phyloP scores from a whole-genome alignment of 2,797 vertebrate genomes.

The Rhinella marina region DNA sequence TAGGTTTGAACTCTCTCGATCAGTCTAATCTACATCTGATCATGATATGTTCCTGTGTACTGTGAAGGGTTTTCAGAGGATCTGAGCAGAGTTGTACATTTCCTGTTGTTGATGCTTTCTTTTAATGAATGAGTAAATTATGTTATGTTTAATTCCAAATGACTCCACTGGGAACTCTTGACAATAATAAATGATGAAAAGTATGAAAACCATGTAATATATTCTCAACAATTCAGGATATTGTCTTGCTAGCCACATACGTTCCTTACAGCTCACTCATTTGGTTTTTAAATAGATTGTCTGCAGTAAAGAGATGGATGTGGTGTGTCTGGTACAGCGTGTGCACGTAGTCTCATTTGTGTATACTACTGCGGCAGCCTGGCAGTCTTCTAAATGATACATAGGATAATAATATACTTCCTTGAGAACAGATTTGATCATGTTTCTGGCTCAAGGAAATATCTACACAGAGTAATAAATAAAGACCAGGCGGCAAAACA shows the following conservation, averaged over 20 bases:
- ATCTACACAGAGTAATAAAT: constrained; percentile 17
- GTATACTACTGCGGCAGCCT: not conserved
- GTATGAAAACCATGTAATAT: not conserved
- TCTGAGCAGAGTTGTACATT: not conserved
- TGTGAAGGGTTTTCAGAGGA: not conserved
- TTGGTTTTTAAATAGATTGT: constrained; percentile 20
- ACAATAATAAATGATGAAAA: not conserved
- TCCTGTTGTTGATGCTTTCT: not conserved
- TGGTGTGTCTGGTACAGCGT: not conserved
- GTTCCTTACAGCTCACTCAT: constrained; percentile 12
- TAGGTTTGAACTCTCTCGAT: too few species aligned
- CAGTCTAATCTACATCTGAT: not conserved
- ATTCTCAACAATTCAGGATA: not conserved
- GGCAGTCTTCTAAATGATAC: constrained; percentile 20
- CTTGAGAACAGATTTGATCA: constrained; percentile 15
- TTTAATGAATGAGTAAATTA: constrained; percentile 1
- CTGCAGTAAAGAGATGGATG: constrained; percentile 8
- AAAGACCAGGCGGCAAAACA: not conserved
- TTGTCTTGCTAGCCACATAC: not conserved
- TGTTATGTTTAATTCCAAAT: constrained; percentile 8
- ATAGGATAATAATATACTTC: constrained; percentile 12
- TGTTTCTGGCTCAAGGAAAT: not conserved
- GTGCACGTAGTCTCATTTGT: not conserved
- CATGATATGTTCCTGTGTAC: not conserved
- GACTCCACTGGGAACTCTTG: not conserved